These are phyloP conservation scores for Ellobius talpinus DNA, from an alignment of 2,113 vertebrate genomes.

Conservation along the genomic window DNA sequence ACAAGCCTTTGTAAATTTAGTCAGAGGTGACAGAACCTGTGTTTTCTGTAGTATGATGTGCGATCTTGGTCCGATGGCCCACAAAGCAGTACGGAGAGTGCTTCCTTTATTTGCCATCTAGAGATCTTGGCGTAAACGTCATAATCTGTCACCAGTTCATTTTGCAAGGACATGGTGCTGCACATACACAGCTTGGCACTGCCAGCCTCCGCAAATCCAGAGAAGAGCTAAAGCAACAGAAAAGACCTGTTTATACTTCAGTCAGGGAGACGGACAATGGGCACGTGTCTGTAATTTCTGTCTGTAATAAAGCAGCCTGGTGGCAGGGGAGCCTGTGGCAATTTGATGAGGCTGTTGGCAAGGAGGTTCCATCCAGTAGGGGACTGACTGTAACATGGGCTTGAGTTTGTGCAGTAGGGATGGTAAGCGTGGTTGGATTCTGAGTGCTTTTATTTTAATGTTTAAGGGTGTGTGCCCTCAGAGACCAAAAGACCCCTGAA, in stretches of 20 bases:
- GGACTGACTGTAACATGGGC: not conserved
- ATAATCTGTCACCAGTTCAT: not conserved
- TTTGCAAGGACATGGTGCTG: not conserved
- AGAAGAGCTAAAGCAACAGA: not conserved
- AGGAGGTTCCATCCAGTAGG: not conserved
- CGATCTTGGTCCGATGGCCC: not conserved
- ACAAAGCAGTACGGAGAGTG: not conserved
- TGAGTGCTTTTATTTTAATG: not conserved
- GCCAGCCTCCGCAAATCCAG: not conserved
- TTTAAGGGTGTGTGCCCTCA: not conserved
- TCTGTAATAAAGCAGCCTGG: not conserved
- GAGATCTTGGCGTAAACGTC: not conserved
- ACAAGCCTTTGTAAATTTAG: conserved; percentile 21
- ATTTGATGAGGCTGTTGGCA: not conserved
- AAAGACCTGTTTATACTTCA: conserved; percentile 17
- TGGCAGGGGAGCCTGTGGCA: not conserved
- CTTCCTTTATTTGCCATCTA: not conserved
- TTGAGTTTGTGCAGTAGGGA: not conserved
- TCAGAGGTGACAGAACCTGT: not conserved
- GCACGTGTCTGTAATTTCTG: not conserved
- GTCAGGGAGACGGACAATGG: not conserved
- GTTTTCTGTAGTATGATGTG: not conserved
- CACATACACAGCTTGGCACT: not conserved
- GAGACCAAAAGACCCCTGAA: not conserved
- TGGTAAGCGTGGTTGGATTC: not conserved